Evolutionary conservation across 2,113 vertebrate genomes (phyloP), one percentile per base, ranked within the genome.

Genomic region (Castor canadensis): DNA sequence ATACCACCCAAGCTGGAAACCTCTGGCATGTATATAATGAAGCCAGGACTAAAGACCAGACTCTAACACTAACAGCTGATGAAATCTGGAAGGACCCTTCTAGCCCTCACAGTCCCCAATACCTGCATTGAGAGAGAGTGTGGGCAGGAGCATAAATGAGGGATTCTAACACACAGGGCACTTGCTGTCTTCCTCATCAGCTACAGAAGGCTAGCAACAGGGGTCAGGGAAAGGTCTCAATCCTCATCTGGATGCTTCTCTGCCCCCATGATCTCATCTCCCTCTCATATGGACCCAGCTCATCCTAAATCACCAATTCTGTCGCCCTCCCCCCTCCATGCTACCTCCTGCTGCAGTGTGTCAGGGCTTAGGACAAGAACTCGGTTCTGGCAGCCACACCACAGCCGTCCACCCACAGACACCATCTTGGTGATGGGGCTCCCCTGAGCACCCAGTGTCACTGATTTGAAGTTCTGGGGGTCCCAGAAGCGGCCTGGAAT

Each of bases 341-440:
- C 35, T 98, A 99, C 99, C 99, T 99, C 99, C 96, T 99, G 99
- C 1, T 98, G 98, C 97, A 99, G 97, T 0, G 99, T 99, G 90
- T 97, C 9, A 0, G 99, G 98, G 98, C 99, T 99, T 97, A 99
- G 98, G 92, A 99, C 97, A 9, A 99, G 98, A 97, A 99, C 97
- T 19, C 99, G 98, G 98, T 99, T 99, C 96, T 99, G 99, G 96
- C 99, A 99, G 96, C 99, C 99, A 7, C 99, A 99, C 99, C 99
- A 99, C 0, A 99, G 98, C 96, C 99, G 99, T 73, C 99, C 99
- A 0, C 99, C 99, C 88, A 99, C 99, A 0, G 99, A 99, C 90
- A 99, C 99, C 99, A 99, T 99, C 98, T 99, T 99, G 95, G 99
- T 99, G 93, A 99, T 98, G 3, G 99, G 99, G 97, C 98, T 99